phyloP scores from a whole-genome alignment of 1,140 invertebrate species.

The Drosophila fuyamai region DNA sequence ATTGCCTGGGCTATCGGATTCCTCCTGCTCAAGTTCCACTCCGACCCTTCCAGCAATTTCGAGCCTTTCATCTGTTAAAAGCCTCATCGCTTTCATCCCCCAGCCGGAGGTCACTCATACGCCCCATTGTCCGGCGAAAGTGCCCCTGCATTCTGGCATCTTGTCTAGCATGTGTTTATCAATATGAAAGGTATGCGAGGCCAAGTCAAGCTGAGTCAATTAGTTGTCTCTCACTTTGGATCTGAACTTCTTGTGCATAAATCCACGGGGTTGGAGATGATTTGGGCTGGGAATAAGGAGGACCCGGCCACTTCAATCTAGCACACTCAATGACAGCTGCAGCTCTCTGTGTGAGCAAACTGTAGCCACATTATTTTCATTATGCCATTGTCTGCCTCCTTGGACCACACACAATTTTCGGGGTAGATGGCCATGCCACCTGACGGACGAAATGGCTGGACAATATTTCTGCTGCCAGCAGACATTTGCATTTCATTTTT shows the following conservation, averaged over 20 bases:
- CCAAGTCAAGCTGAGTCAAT: slow-evolving; percentile 47
- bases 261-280: slow-evolving; percentile 42
- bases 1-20: slow-evolving; percentile 19
- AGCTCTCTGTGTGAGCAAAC: slow-evolving; percentile 51
- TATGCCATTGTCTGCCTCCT: slow-evolving; percentile 62
- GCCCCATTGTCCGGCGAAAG: slow-evolving; percentile 21
- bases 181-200: slow-evolving; percentile 56
- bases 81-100: slow-evolving; percentile 22
- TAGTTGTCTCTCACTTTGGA: slow-evolving; percentile 44
- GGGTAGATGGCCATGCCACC: slow-evolving; percentile 22
- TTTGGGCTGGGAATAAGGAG: not conserved
- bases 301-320: slow-evolving; percentile 32
- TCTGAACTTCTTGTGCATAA: slow-evolving; percentile 56
- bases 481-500: slow-evolving; percentile 81
- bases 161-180: slow-evolving; percentile 61
- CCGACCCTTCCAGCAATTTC: slow-evolving; percentile 14
- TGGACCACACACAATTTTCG: slow-evolving; percentile 31
- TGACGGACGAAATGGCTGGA: slow-evolving; percentile 26
- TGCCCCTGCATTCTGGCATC: slow-evolving; percentile 31
- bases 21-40: slow-evolving; percentile 8
- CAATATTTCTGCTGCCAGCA: slow-evolving; percentile 65
- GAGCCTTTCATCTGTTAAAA: slow-evolving; percentile 32
- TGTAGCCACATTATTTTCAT: slow-evolving; percentile 80
- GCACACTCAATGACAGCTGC: slow-evolving; percentile 77
- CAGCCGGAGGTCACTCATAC: slow-evolving; percentile 34